A percentile compares a stretch with the other conserved stretches of the same genome.
phyloP scores from a whole-genome alignment of 2,113 vertebrate species.

The Thinocorus orbignyianus region DNA sequence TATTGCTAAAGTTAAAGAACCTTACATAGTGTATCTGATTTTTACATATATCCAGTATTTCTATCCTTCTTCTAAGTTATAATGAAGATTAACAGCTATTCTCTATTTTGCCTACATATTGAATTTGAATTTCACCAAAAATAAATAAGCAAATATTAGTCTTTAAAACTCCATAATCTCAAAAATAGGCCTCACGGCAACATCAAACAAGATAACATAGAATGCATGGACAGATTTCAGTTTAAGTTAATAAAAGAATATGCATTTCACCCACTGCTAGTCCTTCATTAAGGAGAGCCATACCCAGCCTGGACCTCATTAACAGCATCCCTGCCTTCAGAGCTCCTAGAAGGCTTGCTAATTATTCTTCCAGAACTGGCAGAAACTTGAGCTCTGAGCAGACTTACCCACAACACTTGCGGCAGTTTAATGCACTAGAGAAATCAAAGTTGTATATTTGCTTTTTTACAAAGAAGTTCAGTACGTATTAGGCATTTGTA shows the following conservation, averaged over 20 bases:
- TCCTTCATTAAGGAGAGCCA: background rate
- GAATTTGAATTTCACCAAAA: background rate
- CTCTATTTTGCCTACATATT: background rate
- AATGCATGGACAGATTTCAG: background rate
- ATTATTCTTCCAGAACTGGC: conserved; percentile 26
- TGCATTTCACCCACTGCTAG: background rate
- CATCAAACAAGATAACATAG: background rate
- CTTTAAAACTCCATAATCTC: background rate
- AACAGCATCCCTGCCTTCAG: background rate
- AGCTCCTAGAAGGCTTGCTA: background rate
- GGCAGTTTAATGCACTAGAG: conserved; percentile 53
- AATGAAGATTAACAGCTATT: background rate
- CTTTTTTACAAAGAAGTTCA: conserved; percentile 2
- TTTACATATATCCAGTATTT: background rate
- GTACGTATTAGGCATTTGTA: background rate
- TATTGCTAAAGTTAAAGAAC: background rate
- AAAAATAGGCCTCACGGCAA: background rate
- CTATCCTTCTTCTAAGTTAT: background rate
- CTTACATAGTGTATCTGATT: background rate
- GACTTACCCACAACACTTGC: background rate
- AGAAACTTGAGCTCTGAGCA: conserved; percentile 54
- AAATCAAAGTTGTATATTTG: conserved; percentile 61
- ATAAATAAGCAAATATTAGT: background rate
- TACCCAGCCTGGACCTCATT: background rate
- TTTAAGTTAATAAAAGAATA: background rate